A percentile compares a stretch with the other conserved stretches of the same genome.
phyloP scores from a whole-genome alignment of 1,140 invertebrate genomes.

The Monomorium pharaonis region DNA sequence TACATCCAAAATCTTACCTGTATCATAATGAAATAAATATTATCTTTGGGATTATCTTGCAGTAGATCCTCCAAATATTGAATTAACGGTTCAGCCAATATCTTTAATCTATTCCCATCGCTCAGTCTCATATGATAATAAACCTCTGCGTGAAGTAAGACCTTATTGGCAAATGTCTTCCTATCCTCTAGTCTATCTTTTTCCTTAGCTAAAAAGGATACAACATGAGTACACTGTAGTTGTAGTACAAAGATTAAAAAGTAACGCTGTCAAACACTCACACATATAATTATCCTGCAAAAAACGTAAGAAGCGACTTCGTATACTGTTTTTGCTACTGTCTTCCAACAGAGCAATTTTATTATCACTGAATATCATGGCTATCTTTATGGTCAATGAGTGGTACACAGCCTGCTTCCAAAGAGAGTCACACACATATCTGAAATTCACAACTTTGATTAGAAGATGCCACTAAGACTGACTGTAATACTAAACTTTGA shows the following conservation, averaged over 20 bases:
- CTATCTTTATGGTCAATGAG: slow-evolving; percentile 3
- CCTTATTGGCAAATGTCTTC: slow-evolving; percentile 21
- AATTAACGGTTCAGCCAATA: slow-evolving; percentile 7
- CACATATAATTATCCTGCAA: slow-evolving; percentile 48
- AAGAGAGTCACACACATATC: background rate
- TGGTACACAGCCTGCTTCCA: slow-evolving; percentile 24
- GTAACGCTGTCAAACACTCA: background rate
- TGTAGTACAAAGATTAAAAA: background rate
- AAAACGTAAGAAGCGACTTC: background rate
- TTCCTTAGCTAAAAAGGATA: slow-evolving; percentile 1
- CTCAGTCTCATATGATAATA: slow-evolving; percentile 33
- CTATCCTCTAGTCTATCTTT: background rate
- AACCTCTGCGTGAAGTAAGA: slow-evolving; percentile 40
- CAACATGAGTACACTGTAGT: background rate
- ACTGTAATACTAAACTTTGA: background rate
- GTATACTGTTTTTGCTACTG: background rate
- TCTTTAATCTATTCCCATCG: background rate
- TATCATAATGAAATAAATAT: slow-evolving; percentile 50
- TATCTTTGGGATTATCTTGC: slow-evolving; percentile 20
- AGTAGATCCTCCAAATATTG: slow-evolving; percentile 49
- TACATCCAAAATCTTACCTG: slow-evolving; percentile 20
- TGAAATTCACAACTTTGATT: background rate
- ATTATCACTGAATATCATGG: background rate
- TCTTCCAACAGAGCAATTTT: background rate
- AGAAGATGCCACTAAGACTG: too few species aligned